Evolutionary conservation across 2,888 invertebrate species (phyloP).

Genomic region (Andrena dorsata): DNA sequence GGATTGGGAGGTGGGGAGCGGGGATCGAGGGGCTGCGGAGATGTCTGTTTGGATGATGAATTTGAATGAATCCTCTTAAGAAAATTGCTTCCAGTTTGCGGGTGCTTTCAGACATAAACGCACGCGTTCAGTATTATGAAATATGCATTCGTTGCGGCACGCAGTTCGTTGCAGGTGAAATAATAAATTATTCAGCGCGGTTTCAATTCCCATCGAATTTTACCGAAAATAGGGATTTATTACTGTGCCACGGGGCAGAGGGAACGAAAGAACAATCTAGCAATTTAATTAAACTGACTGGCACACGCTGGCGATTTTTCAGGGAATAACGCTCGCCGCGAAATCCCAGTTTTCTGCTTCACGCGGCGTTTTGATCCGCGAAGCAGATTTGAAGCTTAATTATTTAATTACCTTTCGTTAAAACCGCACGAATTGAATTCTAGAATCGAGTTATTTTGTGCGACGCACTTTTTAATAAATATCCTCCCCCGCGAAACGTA

Average conservation of each 20-base stretch:
- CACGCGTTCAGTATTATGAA: slow-evolving; percentile 6
- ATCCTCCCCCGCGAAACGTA: not conserved
- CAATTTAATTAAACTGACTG: slow-evolving; percentile 14
- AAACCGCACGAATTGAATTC: not conserved
- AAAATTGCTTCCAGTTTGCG: not conserved
- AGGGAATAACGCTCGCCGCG: not conserved
- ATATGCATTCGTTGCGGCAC: slow-evolving; percentile 6
- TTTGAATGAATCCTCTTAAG: too few relatives aligned
- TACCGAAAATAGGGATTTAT: slow-evolving; percentile 7
- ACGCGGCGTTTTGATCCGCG: not conserved
- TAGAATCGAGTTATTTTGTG: not conserved
- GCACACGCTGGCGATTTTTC: not conserved
- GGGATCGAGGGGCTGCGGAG: too few relatives aligned
- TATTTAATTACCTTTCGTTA: slow-evolving; percentile 2
- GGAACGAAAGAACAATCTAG: not conserved
- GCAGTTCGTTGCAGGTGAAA: not conserved
- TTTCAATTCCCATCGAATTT: slow-evolving; percentile 10
- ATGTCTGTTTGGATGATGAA: too few relatives aligned
- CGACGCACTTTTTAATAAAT: not conserved
- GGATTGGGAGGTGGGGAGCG: too few relatives aligned
- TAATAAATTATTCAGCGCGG: slow-evolving; percentile 13
- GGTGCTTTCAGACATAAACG: not conserved
- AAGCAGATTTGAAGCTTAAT: slow-evolving; percentile 1
- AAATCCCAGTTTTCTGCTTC: not conserved
- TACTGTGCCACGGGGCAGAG: not conserved